phyloP scores from a whole-genome alignment of 2,113 vertebrate genomes.

The Rhineura floridana region DNA sequence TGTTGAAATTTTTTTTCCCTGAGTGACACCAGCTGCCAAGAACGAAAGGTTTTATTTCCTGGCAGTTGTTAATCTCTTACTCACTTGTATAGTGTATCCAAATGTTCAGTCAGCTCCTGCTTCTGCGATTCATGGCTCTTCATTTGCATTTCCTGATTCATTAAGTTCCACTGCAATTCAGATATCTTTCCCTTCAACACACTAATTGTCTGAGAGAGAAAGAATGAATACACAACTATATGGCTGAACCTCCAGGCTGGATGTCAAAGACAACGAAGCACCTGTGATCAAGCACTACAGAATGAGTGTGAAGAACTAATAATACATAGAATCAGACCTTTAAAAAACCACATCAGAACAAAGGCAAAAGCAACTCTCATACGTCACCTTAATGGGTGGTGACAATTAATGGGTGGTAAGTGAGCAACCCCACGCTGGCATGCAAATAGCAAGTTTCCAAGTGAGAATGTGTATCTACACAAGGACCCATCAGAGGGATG shows the following conservation, averaged over 20 bases:
- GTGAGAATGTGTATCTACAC: not conserved
- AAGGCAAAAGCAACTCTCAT: slow-evolving; percentile 26
- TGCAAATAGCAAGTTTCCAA: slow-evolving; percentile 42
- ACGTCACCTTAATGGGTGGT: slow-evolving; percentile 39
- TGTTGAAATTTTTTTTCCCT: slow-evolving; percentile 27
- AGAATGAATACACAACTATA: slow-evolving; percentile 9
- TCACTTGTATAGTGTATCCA: slow-evolving; percentile 87
- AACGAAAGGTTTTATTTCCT: slow-evolving; percentile 42
- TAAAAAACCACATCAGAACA: not conserved
- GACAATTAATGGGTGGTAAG: too few species aligned
- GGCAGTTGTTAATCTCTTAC: slow-evolving; percentile 48
- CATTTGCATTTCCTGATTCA: slow-evolving; percentile 87
- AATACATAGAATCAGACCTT: not conserved
- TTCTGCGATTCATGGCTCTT: slow-evolving; percentile 83
- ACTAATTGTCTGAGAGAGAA: slow-evolving; percentile 74
- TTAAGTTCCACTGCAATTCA: slow-evolving; percentile 85
- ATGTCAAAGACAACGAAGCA: not conserved
- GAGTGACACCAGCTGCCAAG: slow-evolving; percentile 50
- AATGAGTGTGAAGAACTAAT: not conserved
- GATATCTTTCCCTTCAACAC: slow-evolving; percentile 85
- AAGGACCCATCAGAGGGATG: slow-evolving; percentile 5
- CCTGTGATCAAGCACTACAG: not conserved
- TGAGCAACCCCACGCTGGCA: slow-evolving; percentile 37
- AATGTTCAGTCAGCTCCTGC: slow-evolving; percentile 87
- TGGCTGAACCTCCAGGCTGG: not conserved